Percentiles rank a stretch among this genome's conserved stretches.
Conservation (phyloP, 2,888 invertebrate genomes). For the Philaethria dido region DNA sequence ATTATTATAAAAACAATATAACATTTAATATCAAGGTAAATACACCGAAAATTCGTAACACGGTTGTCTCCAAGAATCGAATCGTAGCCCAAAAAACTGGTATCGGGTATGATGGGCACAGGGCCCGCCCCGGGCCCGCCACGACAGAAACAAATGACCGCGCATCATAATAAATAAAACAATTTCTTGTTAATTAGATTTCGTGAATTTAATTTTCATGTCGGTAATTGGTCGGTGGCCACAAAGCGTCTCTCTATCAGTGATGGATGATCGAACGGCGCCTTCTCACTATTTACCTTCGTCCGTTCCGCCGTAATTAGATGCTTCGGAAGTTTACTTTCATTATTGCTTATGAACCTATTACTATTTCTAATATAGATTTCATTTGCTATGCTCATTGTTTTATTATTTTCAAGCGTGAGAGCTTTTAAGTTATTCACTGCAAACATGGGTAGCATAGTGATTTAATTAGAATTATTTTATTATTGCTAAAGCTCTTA, state of each 20-base stretch:
- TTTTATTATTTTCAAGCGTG: slow-evolving; percentile 50
- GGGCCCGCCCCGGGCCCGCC: slow-evolving; percentile 72
- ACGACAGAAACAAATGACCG: slow-evolving; percentile 82
- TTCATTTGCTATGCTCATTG: slow-evolving; percentile 62
- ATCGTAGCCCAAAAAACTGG: slow-evolving; percentile 56
- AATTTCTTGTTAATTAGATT: slow-evolving; percentile 84
- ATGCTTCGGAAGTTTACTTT: slow-evolving; percentile 80
- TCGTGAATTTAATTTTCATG: slow-evolving; percentile 85
- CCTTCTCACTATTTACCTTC: slow-evolving; percentile 78
- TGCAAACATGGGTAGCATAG: not conserved
- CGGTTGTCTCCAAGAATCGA: slow-evolving; percentile 50
- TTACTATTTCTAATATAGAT: slow-evolving; percentile 78
- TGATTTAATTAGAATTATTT: not conserved
- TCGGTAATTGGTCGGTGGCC: slow-evolving; percentile 83
- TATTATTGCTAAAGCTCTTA: too few species aligned
- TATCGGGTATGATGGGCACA: slow-evolving; percentile 59
- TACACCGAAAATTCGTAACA: slow-evolving; percentile 45
- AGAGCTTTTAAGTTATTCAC: slow-evolving; percentile 25
- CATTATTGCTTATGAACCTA: slow-evolving; percentile 76
- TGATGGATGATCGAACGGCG: slow-evolving; percentile 82
- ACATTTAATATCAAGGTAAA: slow-evolving; percentile 45
- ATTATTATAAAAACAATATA: slow-evolving; percentile 31
- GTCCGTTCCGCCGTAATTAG: slow-evolving; percentile 73
- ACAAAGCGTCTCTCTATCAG: slow-evolving; percentile 80
- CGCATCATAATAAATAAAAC: slow-evolving; percentile 85